Conservation (phyloP, 2,113 vertebrate species). For the Grammatotria lemairii region DNA sequence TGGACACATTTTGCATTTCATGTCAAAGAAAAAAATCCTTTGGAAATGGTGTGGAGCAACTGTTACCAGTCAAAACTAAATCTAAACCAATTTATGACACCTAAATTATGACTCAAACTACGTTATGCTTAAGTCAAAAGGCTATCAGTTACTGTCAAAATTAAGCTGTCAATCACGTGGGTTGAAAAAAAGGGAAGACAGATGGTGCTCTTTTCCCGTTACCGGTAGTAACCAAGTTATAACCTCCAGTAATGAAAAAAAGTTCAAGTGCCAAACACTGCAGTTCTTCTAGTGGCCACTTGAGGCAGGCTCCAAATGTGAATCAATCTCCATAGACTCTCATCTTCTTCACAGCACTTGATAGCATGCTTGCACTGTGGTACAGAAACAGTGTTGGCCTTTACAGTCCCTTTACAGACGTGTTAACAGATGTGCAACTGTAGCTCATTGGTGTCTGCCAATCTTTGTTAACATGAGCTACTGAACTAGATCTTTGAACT, state of each 20-base stretch:
- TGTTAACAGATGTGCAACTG: background rate
- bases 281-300: background rate
- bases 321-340: background rate
- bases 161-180: background rate
- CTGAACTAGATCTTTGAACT: background rate
- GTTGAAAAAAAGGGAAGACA: background rate
- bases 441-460: background rate
- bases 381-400: background rate
- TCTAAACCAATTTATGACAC: background rate
- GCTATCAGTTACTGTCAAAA: background rate
- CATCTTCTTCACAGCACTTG: background rate
- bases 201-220: background rate
- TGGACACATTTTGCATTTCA: background rate
- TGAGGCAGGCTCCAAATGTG: background rate
- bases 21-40: background rate
- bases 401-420: background rate
- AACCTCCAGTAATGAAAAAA: background rate
- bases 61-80: background rate
- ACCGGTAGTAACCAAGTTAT: rapidly evolving
- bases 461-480: background rate
- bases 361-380: background rate
- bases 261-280: background rate
- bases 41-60: background rate
- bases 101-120: background rate
- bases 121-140: background rate